phyloP scores from a whole-genome alignment of 2,797 vertebrate species.

The Falco peregrinus region DNA sequence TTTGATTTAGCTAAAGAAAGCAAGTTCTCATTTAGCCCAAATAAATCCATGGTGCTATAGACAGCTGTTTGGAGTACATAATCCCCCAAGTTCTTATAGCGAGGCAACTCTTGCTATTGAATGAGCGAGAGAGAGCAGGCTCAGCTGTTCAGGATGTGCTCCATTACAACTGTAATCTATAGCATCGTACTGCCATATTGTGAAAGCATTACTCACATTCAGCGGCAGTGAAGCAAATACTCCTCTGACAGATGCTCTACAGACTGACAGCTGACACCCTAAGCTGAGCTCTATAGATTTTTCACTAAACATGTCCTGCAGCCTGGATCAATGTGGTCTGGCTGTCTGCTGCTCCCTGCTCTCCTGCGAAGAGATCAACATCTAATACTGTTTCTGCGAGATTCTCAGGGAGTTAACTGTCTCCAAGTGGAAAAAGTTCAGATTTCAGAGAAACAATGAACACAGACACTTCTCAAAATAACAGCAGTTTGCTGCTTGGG shows the following conservation, averaged over 20 bases:
- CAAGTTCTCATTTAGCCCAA: conserved; percentile 73
- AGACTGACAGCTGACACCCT: conserved; percentile 72
- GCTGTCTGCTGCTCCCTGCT: neutral
- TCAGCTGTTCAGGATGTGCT: conserved; percentile 76
- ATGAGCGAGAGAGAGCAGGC: conserved; percentile 52
- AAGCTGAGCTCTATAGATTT: conserved; percentile 20
- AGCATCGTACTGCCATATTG: conserved; percentile 25
- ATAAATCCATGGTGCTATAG: conserved; percentile 75
- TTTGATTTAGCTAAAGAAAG: conserved; percentile 83
- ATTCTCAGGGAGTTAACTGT: conserved; percentile 50
- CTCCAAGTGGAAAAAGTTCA: conserved; percentile 56
- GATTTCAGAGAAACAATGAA: conserved; percentile 64
- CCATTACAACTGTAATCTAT: conserved; percentile 57
- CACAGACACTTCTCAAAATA: conserved; percentile 28
- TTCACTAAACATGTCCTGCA: conserved; percentile 16
- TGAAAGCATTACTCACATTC: conserved; percentile 40
- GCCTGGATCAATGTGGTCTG: neutral
- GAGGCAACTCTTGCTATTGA: conserved; percentile 38
- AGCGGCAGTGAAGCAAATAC: neutral
- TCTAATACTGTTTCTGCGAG: neutral
- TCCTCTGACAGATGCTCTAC: conserved; percentile 64
- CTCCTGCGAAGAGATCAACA: conserved; percentile 9
- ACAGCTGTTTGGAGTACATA: conserved; percentile 74
- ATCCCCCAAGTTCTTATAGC: conserved; percentile 59
- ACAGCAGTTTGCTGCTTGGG: conserved; percentile 3